Percentiles rank a stretch among this genome's conserved stretches.
These are phyloP conservation scores for Ditula angustiorana DNA, from an alignment of 2,888 invertebrate species.

Conservation along the genomic window DNA sequence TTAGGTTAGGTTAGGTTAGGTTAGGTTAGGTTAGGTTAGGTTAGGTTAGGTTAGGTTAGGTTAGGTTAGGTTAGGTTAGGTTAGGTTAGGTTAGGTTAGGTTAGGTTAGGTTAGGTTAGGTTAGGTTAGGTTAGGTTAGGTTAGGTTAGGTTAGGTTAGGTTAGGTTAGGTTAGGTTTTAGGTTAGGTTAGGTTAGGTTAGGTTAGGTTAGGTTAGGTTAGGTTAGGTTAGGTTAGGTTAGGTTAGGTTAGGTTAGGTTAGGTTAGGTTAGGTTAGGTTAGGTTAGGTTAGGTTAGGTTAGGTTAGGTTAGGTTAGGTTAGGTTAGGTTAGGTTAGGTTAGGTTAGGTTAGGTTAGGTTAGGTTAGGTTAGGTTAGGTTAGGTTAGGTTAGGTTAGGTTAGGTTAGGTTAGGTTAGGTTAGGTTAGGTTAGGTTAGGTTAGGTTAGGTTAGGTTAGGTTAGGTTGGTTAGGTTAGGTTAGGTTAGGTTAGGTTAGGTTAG, in stretches of 20 bases:
- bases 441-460: slow-evolving; percentile 42
- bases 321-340: slow-evolving; percentile 31
- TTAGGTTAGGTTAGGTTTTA: slow-evolving; percentile 24
- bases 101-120: slow-evolving; percentile 24
- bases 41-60: slow-evolving; percentile 25
- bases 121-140: slow-evolving; percentile 25
- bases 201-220: slow-evolving; percentile 22
- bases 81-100: slow-evolving; percentile 25
- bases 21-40: slow-evolving; percentile 25
- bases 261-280: slow-evolving; percentile 36
- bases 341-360: slow-evolving; percentile 35
- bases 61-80: slow-evolving; percentile 25
- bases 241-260: slow-evolving; percentile 34
- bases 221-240: slow-evolving; percentile 32
- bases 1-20: slow-evolving; percentile 25
- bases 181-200: slow-evolving; percentile 22
- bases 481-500: slow-evolving; percentile 43
- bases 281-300: slow-evolving; percentile 32
- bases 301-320: slow-evolving; percentile 34
- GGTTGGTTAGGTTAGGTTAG: slow-evolving; percentile 42
- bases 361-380: slow-evolving; percentile 42
- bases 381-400: slow-evolving; percentile 40
- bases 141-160: slow-evolving; percentile 25
- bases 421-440: slow-evolving; percentile 30
- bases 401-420: slow-evolving; percentile 36